A percentile compares a stretch with the other conserved stretches of the same genome.
Conservation (phyloP, 2,113 vertebrate genomes). For the Brachypteracias leptosomus region DNA sequence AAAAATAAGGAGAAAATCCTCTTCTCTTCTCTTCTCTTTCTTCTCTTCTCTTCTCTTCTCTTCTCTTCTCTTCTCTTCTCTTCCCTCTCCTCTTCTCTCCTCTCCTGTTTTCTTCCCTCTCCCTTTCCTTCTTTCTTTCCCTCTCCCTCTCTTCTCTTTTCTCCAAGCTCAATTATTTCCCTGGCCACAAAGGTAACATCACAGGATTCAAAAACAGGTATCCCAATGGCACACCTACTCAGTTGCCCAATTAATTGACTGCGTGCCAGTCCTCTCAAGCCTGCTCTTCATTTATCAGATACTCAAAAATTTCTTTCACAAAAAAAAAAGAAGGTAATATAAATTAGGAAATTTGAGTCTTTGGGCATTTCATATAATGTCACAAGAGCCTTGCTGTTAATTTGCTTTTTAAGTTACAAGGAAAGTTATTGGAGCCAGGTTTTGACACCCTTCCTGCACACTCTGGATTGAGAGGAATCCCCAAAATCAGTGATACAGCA, state of each 20-base stretch:
- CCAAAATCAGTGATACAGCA: rapidly evolving
- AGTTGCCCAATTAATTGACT: rapidly evolving
- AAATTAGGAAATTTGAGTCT: neutral
- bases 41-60: too few species aligned
- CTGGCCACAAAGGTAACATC: neutral
- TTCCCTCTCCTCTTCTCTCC: too few species aligned
- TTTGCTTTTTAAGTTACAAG: neutral
- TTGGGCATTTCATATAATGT: neutral
- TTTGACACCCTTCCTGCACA: neutral
- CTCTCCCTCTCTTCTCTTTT: too few species aligned
- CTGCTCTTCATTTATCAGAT: neutral
- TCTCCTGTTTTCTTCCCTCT: too few species aligned
- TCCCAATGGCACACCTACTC: rapidly evolving
- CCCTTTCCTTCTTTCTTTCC: too few species aligned
- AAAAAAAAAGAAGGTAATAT: neutral
- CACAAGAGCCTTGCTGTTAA: neutral
- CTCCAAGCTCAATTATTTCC: too few species aligned
- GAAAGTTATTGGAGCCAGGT: too few species aligned
- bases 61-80: too few species aligned
- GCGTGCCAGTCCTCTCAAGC: neutral
- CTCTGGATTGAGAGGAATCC: neutral
- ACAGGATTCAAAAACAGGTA: neutral
- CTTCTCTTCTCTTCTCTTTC: too few species aligned
- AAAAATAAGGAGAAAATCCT: neutral
- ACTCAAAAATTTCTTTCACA: neutral